Evolutionary conservation across 2,113 vertebrate genomes (phyloP).

Genomic region (Myotis brandtii): DNA sequence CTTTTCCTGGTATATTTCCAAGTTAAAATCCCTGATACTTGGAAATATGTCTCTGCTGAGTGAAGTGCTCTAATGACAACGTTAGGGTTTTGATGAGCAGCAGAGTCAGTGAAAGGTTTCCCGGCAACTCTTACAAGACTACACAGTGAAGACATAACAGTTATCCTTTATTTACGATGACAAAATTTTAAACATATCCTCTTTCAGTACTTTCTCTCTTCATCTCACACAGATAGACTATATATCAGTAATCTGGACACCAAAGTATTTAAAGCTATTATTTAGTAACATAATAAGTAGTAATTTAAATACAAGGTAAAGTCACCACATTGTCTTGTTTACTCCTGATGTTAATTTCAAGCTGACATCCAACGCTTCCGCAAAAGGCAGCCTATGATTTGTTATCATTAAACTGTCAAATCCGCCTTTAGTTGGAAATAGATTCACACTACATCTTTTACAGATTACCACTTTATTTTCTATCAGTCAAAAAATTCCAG

Average conservation of each 20-base stretch:
- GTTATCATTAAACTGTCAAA: constrained; percentile 95
- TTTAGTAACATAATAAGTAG: constrained; percentile 90
- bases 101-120: constrained; percentile 81
- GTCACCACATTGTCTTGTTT: constrained; percentile 91
- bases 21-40: constrained; percentile 64
- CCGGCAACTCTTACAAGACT: constrained; percentile 72
- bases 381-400: constrained; percentile 92
- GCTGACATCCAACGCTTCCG: constrained; percentile 83
- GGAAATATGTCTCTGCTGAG: constrained; percentile 66
- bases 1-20: not conserved
- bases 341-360: constrained; percentile 89
- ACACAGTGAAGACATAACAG: constrained; percentile 75
- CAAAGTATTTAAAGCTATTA: constrained; percentile 90
- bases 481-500: constrained; percentile 87
- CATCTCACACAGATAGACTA: constrained; percentile 75
- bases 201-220: constrained; percentile 85
- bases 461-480: constrained; percentile 90
- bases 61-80: constrained; percentile 79
- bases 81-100: constrained; percentile 50
- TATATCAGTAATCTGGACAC: constrained; percentile 88
- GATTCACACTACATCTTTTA: constrained; percentile 88
- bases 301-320: constrained; percentile 90
- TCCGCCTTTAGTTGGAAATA: constrained; percentile 87
- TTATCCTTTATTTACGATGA: constrained; percentile 88
- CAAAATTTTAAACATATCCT: constrained; percentile 89